A percentile compares a stretch with the other conserved stretches of the same genome.
Evolutionary conservation across 2,797 vertebrate genomes (phyloP).

Genomic region (Platalea minor): DNA sequence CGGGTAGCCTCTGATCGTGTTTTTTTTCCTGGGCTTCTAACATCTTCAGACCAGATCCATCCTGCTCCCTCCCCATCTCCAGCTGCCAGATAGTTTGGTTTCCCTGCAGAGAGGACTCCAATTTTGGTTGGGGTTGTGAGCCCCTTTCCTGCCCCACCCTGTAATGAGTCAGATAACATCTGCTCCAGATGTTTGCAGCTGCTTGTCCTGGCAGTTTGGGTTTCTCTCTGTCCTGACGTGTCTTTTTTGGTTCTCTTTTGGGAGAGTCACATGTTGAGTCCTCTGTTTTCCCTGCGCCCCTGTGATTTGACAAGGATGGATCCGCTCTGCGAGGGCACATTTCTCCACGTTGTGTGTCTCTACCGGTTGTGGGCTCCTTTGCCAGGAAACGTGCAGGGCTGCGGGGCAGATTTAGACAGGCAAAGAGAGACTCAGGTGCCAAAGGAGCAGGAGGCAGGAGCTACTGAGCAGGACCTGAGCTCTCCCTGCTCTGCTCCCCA

Average conservation of each 20-base stretch:
- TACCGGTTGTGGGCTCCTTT: not conserved
- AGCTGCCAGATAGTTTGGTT: not conserved
- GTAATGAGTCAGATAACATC: conserved; percentile 26
- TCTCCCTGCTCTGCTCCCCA: not conserved
- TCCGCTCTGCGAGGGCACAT: accelerated
- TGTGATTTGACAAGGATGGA: not conserved
- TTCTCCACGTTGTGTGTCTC: not conserved
- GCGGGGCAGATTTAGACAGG: not conserved
- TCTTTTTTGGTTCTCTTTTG: not conserved
- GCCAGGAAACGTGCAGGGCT: not conserved
- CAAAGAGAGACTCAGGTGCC: not conserved
- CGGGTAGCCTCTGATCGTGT: not conserved
- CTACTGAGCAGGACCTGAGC: not conserved
- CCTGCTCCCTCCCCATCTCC: not conserved
- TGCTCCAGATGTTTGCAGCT: conserved; percentile 37
- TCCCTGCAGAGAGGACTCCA: not conserved
- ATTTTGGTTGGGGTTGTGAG: not conserved
- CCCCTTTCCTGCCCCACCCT: conserved; percentile 55
- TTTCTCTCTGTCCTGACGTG: not conserved
- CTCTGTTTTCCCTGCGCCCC: not conserved
- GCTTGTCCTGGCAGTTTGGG: not conserved
- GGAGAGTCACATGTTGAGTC: not conserved
- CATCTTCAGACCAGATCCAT: not conserved
- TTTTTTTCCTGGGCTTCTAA: not conserved
- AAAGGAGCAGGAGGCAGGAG: conserved; percentile 1